Base-by-base conservation (phyloP, 30 jellyfish, hydroid and myxozoan genomes). In the Cassiopea andromeda region DNA sequence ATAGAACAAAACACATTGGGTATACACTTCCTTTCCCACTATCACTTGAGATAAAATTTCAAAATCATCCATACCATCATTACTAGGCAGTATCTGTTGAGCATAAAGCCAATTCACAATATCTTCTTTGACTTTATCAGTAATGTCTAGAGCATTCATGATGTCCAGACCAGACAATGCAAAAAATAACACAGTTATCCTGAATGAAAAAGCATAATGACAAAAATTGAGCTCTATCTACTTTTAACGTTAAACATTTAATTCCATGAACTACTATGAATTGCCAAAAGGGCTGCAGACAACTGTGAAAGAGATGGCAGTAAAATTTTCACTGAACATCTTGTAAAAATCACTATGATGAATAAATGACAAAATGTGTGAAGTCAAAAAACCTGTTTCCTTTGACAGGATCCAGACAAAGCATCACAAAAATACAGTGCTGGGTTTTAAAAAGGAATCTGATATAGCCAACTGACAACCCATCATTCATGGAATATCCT, bases 131-230 rank as follows among this genome's bases (percentile, higher is more conserved):
- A 81, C 60, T 14, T 92, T 79, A 68, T 83, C 92, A 18, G 70
- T 54, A 44, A 60, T 72, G 12, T 91, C 91, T 61, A 96, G 61
- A 3, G 96, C 73, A 60, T 84, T 61, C 92, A 96, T 60, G 5
- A 96, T 38, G 68, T 96, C 99, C 6, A 96, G 89, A 15, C 99
- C 99, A 96, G 99, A 96, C 57, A 96, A 71, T 49, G 98, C 92
- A 88, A 96, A 96, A 77, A 96, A 96, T 50, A 96, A 47, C 27
- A 96, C 92, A n/a, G 99, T 91, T 97, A 96, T 91, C 87, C 99
- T 96, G 69, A 18, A 90, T 44, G 73, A 4, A 17, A 2, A 64
- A 64, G 15, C 27, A 64, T 2, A 64, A 64, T 7, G 15, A 27
- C 38, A 27, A 27, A 27, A 27, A 27, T 27, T 27, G 0, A 27